Base-by-base conservation (phyloP, 2,888 invertebrate genomes). In the Cantharis rufa region DNA sequence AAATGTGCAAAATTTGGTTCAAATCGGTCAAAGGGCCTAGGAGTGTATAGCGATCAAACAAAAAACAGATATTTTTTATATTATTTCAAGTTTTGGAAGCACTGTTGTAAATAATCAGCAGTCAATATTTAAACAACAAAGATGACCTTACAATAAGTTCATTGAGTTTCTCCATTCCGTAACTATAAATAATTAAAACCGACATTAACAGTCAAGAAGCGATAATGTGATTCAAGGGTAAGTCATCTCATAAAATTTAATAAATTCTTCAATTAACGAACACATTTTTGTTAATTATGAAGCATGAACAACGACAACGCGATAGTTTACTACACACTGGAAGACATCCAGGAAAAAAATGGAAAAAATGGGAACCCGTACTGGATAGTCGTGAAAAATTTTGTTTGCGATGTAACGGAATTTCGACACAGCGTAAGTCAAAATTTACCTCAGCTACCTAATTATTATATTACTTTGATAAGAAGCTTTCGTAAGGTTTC, bases 341-440 rank as follows among this genome's bases (percentile, higher is more conserved):
- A 90, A 9, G 92, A 94, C 81, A 91, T 94, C 72, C 87, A 90
- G 2, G 83, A 87, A 62, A 88, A 91, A 70, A 90, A 92, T 84
- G 94, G 94, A 0, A 88, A 87, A 80, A 88, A 90, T 61, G 90
- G 89, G 3, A 83, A 88, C 0, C 89, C 89, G 0, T 85, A 89
- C 0, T 94, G 94, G 94, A 85, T 94, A 68, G 89, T 94, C 24
- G 89, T 92, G 81, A 91, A 91, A 82, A 91, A 93, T 83, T 84
- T 83, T 21, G 92, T 95, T 3, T 94, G 94, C 84, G 93, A 95
- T 86, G 90, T 94, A 80, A 93, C 93, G 2, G 88, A 89, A 10
- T 94, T 48, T n/a, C n/a, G n/a, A n/a, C n/a, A n/a, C n/a, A 48
- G 7, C 48, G 48, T 48, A 48, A 48, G 48, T 48, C 5, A 48